A percentile compares a stretch with the other conserved stretches of the same genome.
Conservation (phyloP, 2,888 invertebrate species). For the Dynastes hyllus region DNA sequence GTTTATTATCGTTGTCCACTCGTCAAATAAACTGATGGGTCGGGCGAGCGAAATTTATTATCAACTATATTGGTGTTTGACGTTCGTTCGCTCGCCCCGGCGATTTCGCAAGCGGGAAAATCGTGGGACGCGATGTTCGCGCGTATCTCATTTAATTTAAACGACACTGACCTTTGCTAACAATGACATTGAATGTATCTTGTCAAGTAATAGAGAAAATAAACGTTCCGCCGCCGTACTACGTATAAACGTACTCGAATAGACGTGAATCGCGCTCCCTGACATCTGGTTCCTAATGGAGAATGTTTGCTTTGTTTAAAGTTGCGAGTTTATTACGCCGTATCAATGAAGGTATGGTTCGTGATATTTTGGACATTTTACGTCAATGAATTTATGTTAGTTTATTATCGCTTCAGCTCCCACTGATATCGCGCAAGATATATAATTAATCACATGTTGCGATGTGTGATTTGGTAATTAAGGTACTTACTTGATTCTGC, state of each 20-base stretch:
- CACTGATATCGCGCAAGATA: neutral
- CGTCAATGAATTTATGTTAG: too few relatives aligned
- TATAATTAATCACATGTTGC: neutral
- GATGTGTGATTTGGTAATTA: neutral
- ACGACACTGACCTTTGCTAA: constrained; percentile 34
- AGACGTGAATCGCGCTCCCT: constrained; percentile 7
- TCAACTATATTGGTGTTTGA: neutral
- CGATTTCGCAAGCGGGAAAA: constrained; percentile 4
- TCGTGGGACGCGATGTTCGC: neutral
- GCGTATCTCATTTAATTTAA: constrained; percentile 21
- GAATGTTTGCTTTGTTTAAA: constrained; percentile 2
- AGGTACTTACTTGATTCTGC: too few relatives aligned
- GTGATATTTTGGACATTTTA: too few relatives aligned
- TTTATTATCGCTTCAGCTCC: neutral
- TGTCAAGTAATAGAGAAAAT: constrained; percentile 27
- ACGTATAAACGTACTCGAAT: neutral
- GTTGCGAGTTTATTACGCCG: neutral
- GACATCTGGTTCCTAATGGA: constrained; percentile 10
- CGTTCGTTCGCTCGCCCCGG: neutral
- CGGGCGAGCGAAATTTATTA: constrained; percentile 6
- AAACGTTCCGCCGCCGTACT: constrained; percentile 2
- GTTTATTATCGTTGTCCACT: constrained; percentile 30
- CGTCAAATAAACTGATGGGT: neutral
- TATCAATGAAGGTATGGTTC: neutral
- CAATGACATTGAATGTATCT: constrained; percentile 29